These are phyloP conservation scores for Zygogramma bicolorata DNA, from an alignment of 2,888 invertebrate genomes.

Conservation along the genomic window DNA sequence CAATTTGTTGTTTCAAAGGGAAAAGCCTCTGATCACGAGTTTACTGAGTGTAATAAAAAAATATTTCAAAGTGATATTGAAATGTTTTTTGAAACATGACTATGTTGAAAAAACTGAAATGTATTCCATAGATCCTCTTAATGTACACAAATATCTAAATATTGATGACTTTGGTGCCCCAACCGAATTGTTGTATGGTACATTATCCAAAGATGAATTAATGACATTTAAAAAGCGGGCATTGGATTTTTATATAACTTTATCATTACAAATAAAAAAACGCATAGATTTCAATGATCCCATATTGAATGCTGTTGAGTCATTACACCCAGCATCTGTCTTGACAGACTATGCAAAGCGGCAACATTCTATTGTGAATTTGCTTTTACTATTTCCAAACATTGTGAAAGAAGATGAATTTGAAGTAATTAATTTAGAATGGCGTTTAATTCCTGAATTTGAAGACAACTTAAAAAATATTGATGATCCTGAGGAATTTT, in stretches of 20 bases:
- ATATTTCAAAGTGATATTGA: not conserved
- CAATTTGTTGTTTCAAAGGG: constrained; percentile 1
- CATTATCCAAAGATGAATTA: not conserved
- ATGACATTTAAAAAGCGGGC: not conserved
- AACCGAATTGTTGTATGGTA: not conserved
- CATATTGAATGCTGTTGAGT: too few relatives aligned
- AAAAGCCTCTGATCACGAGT: not conserved
- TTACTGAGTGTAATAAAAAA: not conserved
- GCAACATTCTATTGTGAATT: too few relatives aligned
- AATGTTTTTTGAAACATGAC: not conserved
- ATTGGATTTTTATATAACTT: not conserved
- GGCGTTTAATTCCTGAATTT: too few relatives aligned
- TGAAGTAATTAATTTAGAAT: too few relatives aligned
- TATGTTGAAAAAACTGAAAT: not conserved
- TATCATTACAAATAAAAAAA: not conserved
- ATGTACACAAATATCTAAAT: too few relatives aligned
- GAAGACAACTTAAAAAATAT: too few relatives aligned
- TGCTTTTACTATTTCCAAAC: too few relatives aligned
- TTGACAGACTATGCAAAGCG: too few relatives aligned
- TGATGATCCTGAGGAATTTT: too few relatives aligned
- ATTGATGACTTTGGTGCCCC: too few relatives aligned
- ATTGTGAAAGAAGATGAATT: too few relatives aligned
- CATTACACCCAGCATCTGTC: too few relatives aligned
- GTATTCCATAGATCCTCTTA: not conserved
- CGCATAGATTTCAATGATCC: not conserved